Evolutionary conservation across 2,888 invertebrate genomes (phyloP).

Genomic region (Ctena decussata): DNA sequence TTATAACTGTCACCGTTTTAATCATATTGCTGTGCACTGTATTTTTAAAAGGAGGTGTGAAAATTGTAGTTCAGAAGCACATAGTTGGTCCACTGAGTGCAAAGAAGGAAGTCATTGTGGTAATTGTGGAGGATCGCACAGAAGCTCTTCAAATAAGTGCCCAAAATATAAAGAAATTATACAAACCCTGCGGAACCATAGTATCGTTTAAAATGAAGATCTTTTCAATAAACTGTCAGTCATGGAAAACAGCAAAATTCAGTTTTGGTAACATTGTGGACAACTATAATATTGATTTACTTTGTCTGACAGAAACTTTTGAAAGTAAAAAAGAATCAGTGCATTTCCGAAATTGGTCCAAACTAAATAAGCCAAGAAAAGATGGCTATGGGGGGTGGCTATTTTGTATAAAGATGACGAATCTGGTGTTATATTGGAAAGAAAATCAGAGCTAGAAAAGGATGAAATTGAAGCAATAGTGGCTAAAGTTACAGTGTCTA

Average conservation of each 20-base stretch:
- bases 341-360: not conserved
- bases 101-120: not conserved
- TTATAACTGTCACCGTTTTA: too few species aligned
- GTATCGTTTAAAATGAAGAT: not conserved
- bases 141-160: not conserved
- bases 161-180: not conserved
- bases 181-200: not conserved
- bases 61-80: too few species aligned
- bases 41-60: too few species aligned
- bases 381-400: not conserved
- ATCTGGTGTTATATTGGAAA: not conserved
- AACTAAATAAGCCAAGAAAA: not conserved
- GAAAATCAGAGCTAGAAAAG: not conserved
- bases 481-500: not conserved
- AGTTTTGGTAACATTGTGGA: not conserved
- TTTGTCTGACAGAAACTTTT: not conserved
- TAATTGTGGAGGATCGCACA: not conserved
- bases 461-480: not conserved
- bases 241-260: not conserved
- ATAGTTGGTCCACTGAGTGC: not conserved
- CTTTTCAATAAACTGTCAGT: not conserved
- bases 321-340: not conserved
- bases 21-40: too few species aligned
- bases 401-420: not conserved
- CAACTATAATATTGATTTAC: not conserved